Evolutionary conservation across 2,888 invertebrate species (phyloP).

Genomic region (Gymnosoma rotundatum): DNA sequence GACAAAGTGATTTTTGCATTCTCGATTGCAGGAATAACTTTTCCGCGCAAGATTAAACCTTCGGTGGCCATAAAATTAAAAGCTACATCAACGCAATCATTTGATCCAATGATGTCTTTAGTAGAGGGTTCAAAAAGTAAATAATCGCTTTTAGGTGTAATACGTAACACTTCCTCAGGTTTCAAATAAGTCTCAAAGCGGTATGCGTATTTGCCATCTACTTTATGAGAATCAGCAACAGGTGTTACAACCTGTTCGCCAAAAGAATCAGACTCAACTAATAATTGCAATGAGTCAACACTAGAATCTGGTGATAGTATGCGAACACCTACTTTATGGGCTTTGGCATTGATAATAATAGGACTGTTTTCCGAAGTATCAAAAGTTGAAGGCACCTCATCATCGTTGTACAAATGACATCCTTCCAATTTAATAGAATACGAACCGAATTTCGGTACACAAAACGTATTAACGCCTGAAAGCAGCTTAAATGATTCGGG

Average conservation of each 20-base stretch:
- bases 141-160: slow-evolving; percentile 87
- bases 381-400: slow-evolving; percentile 80
- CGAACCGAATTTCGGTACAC: slow-evolving; percentile 87
- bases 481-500: slow-evolving; percentile 82
- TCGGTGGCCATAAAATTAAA: slow-evolving; percentile 85
- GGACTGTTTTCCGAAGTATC: slow-evolving; percentile 81
- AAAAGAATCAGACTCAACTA: slow-evolving; percentile 74
- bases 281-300: slow-evolving; percentile 76
- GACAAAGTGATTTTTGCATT: slow-evolving; percentile 84
- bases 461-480: slow-evolving; percentile 88
- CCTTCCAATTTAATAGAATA: slow-evolving; percentile 89
- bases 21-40: slow-evolving; percentile 85
- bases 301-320: slow-evolving; percentile 82
- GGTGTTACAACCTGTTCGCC: slow-evolving; percentile 77
- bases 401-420: slow-evolving; percentile 88
- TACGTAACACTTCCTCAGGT: slow-evolving; percentile 81
- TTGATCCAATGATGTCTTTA: slow-evolving; percentile 85
- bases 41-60: slow-evolving; percentile 87
- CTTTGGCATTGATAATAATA: slow-evolving; percentile 83
- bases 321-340: slow-evolving; percentile 84
- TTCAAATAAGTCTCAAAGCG: slow-evolving; percentile 81
- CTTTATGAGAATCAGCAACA: slow-evolving; percentile 81
- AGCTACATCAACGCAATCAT: slow-evolving; percentile 87
- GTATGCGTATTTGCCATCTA: slow-evolving; percentile 82
- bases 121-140: slow-evolving; percentile 88